Evolutionary conservation across 2,113 vertebrate genomes (phyloP).

Genomic region (Procavia capensis): DNA sequence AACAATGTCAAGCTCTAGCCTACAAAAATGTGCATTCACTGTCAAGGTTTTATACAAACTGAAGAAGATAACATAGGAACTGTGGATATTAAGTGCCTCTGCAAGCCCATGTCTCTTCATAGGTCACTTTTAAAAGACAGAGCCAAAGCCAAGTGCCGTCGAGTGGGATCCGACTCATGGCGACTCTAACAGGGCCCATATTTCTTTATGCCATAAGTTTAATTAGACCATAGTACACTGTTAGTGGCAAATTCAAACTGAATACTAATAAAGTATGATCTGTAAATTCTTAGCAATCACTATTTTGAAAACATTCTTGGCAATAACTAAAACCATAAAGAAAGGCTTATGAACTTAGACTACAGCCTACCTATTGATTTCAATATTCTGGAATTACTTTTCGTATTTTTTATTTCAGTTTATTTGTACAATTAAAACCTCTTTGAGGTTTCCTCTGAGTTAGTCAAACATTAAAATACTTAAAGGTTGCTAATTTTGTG

Average conservation of each 20-base stretch:
- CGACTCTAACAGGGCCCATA: neutral
- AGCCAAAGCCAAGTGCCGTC: too few species aligned
- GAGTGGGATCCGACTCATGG: too few species aligned
- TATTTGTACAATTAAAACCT: slow-evolving; percentile 58
- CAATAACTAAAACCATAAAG: slow-evolving; percentile 31
- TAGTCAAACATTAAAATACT: slow-evolving; percentile 56
- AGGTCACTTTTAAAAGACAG: neutral
- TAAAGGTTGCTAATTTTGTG: neutral
- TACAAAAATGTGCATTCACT: neutral
- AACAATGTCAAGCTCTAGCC: slow-evolving; percentile 1
- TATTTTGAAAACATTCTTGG: slow-evolving; percentile 38
- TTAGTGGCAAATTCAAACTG: neutral
- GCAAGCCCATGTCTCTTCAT: neutral
- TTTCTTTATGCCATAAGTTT: slow-evolving; percentile 44
- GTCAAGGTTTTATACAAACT: neutral
- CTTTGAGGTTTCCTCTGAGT: slow-evolving; percentile 41
- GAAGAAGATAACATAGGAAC: neutral
- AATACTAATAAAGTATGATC: slow-evolving; percentile 40
- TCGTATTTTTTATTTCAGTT: slow-evolving; percentile 9
- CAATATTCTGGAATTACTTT: slow-evolving; percentile 54
- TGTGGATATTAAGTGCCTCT: neutral
- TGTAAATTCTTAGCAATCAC: slow-evolving; percentile 17
- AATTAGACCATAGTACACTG: neutral
- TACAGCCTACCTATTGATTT: neutral
- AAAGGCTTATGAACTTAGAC: slow-evolving; percentile 13